Percentiles rank a stretch among this genome's conserved stretches.
phyloP scores from a whole-genome alignment of 2,888 invertebrate species.

The Orthonevra nobilis region DNA sequence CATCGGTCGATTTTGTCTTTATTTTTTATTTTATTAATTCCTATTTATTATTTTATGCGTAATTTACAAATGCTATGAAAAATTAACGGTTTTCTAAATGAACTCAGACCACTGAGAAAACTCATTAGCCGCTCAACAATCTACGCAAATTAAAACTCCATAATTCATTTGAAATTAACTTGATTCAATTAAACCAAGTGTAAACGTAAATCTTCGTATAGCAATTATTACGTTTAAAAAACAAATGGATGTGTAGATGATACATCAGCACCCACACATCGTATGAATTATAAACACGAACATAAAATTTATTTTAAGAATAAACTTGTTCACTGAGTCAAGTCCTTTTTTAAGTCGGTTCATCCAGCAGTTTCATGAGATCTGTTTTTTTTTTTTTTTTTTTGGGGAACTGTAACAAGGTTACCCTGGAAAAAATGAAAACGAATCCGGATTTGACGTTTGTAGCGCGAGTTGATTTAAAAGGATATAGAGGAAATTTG shows the following conservation, averaged over 20 bases:
- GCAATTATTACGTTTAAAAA: slow-evolving; percentile 1
- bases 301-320: not conserved
- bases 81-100: too few relatives aligned
- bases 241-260: too few relatives aligned
- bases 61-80: too few relatives aligned
- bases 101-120: too few relatives aligned
- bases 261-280: slow-evolving; percentile 1
- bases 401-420: slow-evolving; percentile 33
- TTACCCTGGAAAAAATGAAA: not conserved
- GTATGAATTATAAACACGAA: not conserved
- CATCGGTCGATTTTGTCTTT: too few relatives aligned
- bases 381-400: too few relatives aligned
- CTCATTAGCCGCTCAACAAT: slow-evolving; percentile 8
- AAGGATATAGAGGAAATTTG: too few relatives aligned
- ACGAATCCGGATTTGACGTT: too few relatives aligned
- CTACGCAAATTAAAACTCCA: slow-evolving; percentile 8
- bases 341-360: not conserved
- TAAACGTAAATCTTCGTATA: too few relatives aligned
- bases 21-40: too few relatives aligned
- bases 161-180: slow-evolving; percentile 20
- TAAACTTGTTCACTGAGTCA: not conserved
- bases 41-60: too few relatives aligned
- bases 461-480: too few relatives aligned
- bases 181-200: slow-evolving; percentile 4
- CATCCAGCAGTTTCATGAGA: slow-evolving; percentile 6